A percentile compares a stretch with the other conserved stretches of the same genome.
These are phyloP conservation scores for Acromyrmex heyeri DNA, from an alignment of 1,140 invertebrate genomes.

Conservation along the genomic window DNA sequence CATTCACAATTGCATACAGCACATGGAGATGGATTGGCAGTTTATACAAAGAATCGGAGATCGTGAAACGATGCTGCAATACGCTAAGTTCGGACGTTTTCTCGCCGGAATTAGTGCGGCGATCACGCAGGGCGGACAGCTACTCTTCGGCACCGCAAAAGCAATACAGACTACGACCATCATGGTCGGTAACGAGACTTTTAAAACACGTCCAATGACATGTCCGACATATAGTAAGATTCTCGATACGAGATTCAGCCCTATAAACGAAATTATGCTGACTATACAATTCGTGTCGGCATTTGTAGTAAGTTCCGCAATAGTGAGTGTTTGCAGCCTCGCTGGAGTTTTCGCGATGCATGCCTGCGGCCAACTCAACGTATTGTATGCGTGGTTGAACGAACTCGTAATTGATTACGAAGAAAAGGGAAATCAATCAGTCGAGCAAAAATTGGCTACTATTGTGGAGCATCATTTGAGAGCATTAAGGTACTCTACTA, in stretches of 20 bases:
- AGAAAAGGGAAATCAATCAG: not conserved
- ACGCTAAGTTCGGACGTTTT: conserved; percentile 54
- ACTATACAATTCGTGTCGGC: conserved; percentile 63
- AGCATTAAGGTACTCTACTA: conserved; percentile 64
- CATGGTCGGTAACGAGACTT: not conserved
- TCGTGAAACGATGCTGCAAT: conserved; percentile 51
- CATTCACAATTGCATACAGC: conserved; percentile 74
- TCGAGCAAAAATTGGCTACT: conserved; percentile 66
- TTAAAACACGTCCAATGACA: conserved; percentile 59
- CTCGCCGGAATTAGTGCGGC: conserved; percentile 17
- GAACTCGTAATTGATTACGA: conserved; percentile 17
- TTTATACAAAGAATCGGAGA: conserved; percentile 26
- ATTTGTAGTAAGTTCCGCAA: conserved; percentile 62
- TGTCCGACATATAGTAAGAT: conserved; percentile 71
- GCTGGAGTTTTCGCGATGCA: conserved; percentile 76
- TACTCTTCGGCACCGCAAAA: conserved; percentile 39
- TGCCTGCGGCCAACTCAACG: conserved; percentile 76
- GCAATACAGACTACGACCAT: conserved; percentile 32
- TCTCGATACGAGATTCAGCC: conserved; percentile 66
- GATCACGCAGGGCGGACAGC: conserved; percentile 55
- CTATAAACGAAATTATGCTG: conserved; percentile 71
- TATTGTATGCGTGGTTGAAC: conserved; percentile 69
- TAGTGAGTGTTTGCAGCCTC: conserved; percentile 68
- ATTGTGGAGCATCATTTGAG: conserved; percentile 76
- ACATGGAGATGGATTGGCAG: conserved; percentile 78